A percentile compares a stretch with the other conserved stretches of the same genome.
These are phyloP conservation scores for Virgularia gustaviana DNA, from an alignment of 92 coral and sea anemone species.

Conservation along the genomic window DNA sequence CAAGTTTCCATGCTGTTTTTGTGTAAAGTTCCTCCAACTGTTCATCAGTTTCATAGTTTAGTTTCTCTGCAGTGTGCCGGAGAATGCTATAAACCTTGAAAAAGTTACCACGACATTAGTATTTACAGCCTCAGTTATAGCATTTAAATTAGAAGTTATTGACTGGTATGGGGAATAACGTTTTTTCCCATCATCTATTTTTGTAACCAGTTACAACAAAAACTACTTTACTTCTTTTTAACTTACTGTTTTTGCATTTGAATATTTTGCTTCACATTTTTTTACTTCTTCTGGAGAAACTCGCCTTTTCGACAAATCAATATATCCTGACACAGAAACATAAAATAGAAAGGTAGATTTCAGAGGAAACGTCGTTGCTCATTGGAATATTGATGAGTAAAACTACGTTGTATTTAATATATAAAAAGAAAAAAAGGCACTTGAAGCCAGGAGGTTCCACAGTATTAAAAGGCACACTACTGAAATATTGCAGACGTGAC, in stretches of 20 bases:
- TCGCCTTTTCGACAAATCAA: constrained; percentile 92
- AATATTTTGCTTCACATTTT: constrained; percentile 94
- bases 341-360: background rate
- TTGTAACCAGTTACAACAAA: too few relatives aligned
- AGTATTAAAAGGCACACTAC: too few relatives aligned
- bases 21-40: constrained; percentile 84
- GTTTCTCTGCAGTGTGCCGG: constrained; percentile 94
- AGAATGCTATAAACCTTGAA: constrained; percentile 88
- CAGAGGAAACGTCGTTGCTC: background rate
- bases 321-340: constrained; percentile 63
- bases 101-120: too few relatives aligned
- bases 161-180: too few relatives aligned
- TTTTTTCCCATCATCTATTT: too few relatives aligned
- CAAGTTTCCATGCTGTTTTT: constrained; percentile 92
- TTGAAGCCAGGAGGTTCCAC: too few relatives aligned
- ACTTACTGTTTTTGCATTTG: constrained; percentile 96
- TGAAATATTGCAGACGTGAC: too few relatives aligned
- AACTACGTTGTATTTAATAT: too few relatives aligned
- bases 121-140: background rate
- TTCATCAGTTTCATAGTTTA: constrained; percentile 84
- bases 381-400: too few relatives aligned
- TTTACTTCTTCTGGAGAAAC: constrained; percentile 99
- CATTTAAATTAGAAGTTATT: background rate
- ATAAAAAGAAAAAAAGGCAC: too few relatives aligned
- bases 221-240: too few relatives aligned